These are phyloP conservation scores for Coenonympha arcania DNA, from an alignment of 2,888 invertebrate genomes.

Conservation along the genomic window DNA sequence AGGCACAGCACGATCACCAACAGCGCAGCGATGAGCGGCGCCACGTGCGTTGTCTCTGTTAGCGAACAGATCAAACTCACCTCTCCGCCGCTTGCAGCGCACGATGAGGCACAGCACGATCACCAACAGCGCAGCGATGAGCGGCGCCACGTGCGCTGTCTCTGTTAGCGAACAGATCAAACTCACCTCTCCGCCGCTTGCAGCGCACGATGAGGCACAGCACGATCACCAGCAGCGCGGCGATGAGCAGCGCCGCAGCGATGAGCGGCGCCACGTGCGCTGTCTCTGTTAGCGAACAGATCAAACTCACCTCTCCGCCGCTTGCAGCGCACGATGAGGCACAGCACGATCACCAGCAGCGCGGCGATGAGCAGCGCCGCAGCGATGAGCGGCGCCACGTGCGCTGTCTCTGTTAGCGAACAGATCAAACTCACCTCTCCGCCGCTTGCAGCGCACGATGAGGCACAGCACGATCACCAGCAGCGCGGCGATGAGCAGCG, in stretches of 20 bases:
- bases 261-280: slow-evolving; percentile 67
- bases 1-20: too few species aligned
- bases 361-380: slow-evolving; percentile 64
- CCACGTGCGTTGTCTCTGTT: too few species aligned
- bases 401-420: slow-evolving; percentile 68
- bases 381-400: slow-evolving; percentile 67
- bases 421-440: too few species aligned
- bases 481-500: slow-evolving; percentile 64
- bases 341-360: too few species aligned
- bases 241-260: slow-evolving; percentile 63
- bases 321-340: too few species aligned
- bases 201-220: slow-evolving; percentile 63
- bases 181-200: slow-evolving; percentile 55
- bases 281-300: slow-evolving; percentile 67
- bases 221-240: slow-evolving; percentile 59
- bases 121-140: slow-evolving; percentile 58
- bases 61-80: too few species aligned
- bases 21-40: too few species aligned
- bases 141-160: too few species aligned
- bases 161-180: too few species aligned
- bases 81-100: slow-evolving; percentile 58
- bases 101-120: slow-evolving; percentile 62
- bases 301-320: too few species aligned
- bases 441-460: too few species aligned
- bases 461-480: too few species aligned